phyloP scores from a whole-genome alignment of 2,797 vertebrate species.

The Ataeniobius toweri region DNA sequence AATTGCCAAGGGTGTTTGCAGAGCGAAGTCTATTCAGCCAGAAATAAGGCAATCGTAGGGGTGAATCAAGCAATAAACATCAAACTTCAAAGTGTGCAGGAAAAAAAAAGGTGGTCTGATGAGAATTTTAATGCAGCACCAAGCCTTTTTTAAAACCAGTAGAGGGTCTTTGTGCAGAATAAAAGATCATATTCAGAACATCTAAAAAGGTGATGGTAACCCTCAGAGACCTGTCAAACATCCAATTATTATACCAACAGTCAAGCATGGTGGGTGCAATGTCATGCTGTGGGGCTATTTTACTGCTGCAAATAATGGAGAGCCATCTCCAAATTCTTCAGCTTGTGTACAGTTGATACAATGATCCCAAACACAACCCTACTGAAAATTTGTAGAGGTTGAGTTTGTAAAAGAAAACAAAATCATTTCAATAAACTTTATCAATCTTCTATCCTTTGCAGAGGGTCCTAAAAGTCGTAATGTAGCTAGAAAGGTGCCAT shows the following conservation, averaged over 20 bases:
- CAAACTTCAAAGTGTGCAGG: slow-evolving; percentile 12
- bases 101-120: slow-evolving; percentile 24
- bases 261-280: not conserved
- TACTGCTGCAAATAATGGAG: not conserved
- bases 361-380: not conserved
- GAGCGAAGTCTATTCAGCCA: slow-evolving; percentile 42
- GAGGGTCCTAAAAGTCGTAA: not conserved
- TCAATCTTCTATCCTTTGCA: not conserved
- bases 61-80: slow-evolving; percentile 22
- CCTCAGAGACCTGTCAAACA: not conserved
- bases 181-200: slow-evolving; percentile 13
- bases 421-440: not conserved
- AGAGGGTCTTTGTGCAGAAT: not conserved
- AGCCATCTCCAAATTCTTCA: not conserved
- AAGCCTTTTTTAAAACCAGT: not conserved
- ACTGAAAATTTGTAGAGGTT: not conserved
- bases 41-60: slow-evolving; percentile 40
- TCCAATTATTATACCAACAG: not conserved
- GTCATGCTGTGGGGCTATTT: not conserved
- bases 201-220: not conserved
- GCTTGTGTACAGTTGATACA: not conserved
- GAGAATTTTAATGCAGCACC: not conserved
- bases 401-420: not conserved
- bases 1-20: slow-evolving; percentile 53
- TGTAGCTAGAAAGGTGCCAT: not conserved